A percentile compares a stretch with the other conserved stretches of the same genome.
phyloP scores from a whole-genome alignment of 2,888 invertebrate species.

The Aphodius granarius region DNA sequence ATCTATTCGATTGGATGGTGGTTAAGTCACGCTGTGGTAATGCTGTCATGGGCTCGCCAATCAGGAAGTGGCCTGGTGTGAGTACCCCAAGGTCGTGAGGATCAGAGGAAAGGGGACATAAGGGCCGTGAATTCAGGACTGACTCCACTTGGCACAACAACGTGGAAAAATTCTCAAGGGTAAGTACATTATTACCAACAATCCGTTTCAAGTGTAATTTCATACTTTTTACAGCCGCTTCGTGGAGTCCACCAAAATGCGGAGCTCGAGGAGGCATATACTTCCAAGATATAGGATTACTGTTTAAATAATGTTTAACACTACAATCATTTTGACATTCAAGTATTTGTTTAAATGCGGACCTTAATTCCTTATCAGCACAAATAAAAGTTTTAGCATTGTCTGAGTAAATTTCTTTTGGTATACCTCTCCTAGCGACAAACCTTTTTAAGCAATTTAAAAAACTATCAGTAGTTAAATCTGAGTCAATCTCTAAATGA shows the following conservation, averaged over 20 bases:
- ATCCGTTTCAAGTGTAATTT: conserved; percentile 3
- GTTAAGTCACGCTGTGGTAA: background rate
- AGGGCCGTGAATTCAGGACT: background rate
- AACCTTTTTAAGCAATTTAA: conserved; percentile 30
- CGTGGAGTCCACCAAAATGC: conserved; percentile 23
- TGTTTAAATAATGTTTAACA: background rate
- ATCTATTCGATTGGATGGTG: background rate
- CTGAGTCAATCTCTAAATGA: conserved; percentile 32
- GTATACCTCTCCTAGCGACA: conserved; percentile 29
- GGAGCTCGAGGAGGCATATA: conserved; percentile 22
- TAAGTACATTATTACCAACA: background rate
- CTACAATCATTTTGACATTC: conserved; percentile 8
- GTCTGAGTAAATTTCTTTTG: conserved; percentile 27
- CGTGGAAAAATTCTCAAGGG: conserved; percentile 9
- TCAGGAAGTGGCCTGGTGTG: background rate
- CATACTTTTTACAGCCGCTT: conserved; percentile 14
- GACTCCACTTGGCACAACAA: background rate
- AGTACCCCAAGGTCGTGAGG: background rate
- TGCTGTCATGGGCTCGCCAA: background rate
- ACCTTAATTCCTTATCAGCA: conserved; percentile 15
- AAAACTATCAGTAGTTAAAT: conserved; percentile 31
- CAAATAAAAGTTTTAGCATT: conserved; percentile 34
- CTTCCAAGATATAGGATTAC: conserved; percentile 17
- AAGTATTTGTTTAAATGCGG: conserved; percentile 9
- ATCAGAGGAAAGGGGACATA: conserved; percentile 5